These are phyloP conservation scores for Sarcophilus harrisii DNA, from an alignment of 2,797 vertebrate species.

Conservation along the genomic window DNA sequence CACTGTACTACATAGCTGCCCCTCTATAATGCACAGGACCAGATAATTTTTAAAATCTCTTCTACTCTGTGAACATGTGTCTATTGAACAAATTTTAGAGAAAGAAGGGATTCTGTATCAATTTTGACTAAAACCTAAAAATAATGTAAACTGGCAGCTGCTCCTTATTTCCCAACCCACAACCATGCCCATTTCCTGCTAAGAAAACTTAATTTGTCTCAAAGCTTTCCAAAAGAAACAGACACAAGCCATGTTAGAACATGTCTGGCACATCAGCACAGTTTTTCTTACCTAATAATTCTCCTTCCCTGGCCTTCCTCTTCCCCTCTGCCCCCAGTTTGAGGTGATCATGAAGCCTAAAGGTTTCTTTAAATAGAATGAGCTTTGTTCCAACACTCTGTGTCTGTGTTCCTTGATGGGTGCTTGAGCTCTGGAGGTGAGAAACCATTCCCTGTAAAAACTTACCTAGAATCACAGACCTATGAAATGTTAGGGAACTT, in stretches of 20 bases:
- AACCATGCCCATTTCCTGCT: constrained; percentile 22
- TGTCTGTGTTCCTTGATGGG: neutral
- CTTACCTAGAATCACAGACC: neutral
- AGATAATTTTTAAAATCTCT: neutral
- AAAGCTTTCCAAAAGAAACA: constrained; percentile 59
- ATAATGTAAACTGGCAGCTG: constrained; percentile 55
- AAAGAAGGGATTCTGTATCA: neutral
- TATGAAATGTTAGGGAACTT: neutral
- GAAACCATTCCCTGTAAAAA: neutral
- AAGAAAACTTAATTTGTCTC: constrained; percentile 50
- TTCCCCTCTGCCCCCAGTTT: constrained; percentile 7
- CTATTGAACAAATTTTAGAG: neutral
- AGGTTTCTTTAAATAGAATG: neutral
- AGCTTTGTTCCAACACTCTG: constrained; percentile 31
- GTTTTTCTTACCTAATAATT: constrained; percentile 19
- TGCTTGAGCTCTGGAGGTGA: neutral
- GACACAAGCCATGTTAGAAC: constrained; percentile 39
- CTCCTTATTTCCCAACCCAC: neutral
- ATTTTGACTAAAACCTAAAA: constrained; percentile 18
- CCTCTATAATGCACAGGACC: neutral
- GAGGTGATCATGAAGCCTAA: constrained; percentile 2
- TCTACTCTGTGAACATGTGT: neutral
- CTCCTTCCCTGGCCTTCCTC: constrained; percentile 20
- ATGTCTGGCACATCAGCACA: constrained; percentile 3
- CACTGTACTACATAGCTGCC: neutral